Conservation (phyloP, 2,888 invertebrate species). For the Drosophila mercatorum region DNA sequence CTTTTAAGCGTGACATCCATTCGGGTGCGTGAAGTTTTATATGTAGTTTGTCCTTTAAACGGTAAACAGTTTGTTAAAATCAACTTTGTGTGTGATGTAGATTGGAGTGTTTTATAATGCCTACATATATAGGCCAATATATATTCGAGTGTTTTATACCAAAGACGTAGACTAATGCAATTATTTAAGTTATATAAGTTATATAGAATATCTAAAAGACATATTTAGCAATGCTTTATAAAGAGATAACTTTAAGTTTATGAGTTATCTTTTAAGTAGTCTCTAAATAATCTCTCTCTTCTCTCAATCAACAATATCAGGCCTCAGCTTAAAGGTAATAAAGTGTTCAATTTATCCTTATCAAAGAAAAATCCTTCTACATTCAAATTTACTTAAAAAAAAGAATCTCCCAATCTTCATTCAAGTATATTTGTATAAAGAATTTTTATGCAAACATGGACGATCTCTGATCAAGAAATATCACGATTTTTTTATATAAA, state of each 20-base stretch:
- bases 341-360: too few relatives aligned
- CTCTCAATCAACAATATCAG: not conserved
- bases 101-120: not conserved
- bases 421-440: too few relatives aligned
- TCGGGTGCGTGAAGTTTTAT: conserved; percentile 86
- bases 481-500: too few relatives aligned
- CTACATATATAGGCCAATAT: not conserved
- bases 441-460: too few relatives aligned
- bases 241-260: not conserved
- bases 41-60: conserved; percentile 79
- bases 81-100: conserved; percentile 6
- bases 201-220: not conserved
- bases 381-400: too few relatives aligned
- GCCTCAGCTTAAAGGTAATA: too few relatives aligned
- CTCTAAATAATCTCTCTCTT: not conserved
- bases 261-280: not conserved
- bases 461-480: too few relatives aligned
- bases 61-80: conserved; percentile 34
- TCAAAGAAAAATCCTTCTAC: too few relatives aligned
- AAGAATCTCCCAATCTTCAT: too few relatives aligned
- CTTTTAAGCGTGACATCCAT: conserved; percentile 88
- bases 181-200: not conserved
- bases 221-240: not conserved
- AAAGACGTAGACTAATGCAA: not conserved
- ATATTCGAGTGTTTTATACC: not conserved